Evolutionary conservation across 1,140 invertebrate genomes (phyloP).

Genomic region (Telenomus remus): DNA sequence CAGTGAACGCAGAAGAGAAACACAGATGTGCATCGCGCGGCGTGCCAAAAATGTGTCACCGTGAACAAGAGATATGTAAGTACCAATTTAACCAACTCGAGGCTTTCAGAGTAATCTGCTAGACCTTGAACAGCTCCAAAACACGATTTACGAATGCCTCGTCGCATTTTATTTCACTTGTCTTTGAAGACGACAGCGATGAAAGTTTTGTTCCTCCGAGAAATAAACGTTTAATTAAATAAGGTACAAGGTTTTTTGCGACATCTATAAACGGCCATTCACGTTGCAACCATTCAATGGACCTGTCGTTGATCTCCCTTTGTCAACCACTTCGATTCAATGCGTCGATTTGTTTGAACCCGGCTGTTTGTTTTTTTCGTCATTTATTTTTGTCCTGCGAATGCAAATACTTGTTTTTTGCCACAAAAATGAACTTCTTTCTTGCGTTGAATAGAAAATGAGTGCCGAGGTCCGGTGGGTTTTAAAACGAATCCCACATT

Average conservation of each 20-base stretch:
- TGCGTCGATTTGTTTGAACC: too few relatives aligned
- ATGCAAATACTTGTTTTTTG: too few relatives aligned
- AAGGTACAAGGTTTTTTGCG: conserved; percentile 4
- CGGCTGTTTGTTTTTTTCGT: too few relatives aligned
- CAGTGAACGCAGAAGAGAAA: conserved; percentile 41
- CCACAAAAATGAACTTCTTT: too few relatives aligned
- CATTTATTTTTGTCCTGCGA: too few relatives aligned
- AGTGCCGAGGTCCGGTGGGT: background rate
- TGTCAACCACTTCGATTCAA: too few relatives aligned
- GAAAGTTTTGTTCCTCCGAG: conserved; percentile 39
- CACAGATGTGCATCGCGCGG: conserved; percentile 63
- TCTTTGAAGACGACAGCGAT: conserved; percentile 49
- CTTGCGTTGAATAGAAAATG: conserved; percentile 3
- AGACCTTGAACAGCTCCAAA: conserved; percentile 60
- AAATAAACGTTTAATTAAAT: conserved; percentile 50
- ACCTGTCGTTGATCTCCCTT: background rate
- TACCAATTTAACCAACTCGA: conserved; percentile 71
- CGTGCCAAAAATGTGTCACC: conserved; percentile 74
- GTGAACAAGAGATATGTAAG: conserved; percentile 71
- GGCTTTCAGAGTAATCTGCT: conserved; percentile 64
- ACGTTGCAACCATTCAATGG: background rate
- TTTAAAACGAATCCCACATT: too few relatives aligned
- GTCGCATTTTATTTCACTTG: conserved; percentile 47
- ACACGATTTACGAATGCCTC: conserved; percentile 51
- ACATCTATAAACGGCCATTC: conserved; percentile 2